phyloP scores from a whole-genome alignment of 1,140 invertebrate genomes.

The Camponotus vicinus region DNA sequence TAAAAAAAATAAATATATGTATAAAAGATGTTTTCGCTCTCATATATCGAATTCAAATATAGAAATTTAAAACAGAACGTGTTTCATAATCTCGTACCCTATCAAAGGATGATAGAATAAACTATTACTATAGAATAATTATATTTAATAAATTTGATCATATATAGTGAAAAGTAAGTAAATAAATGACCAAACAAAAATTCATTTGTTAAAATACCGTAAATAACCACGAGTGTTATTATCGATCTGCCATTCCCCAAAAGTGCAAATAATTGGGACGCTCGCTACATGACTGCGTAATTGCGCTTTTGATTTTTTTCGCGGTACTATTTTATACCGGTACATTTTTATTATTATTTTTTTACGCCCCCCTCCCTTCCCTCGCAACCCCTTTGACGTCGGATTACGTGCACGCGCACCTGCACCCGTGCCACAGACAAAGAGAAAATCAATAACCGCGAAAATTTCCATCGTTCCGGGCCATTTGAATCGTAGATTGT shows the following conservation, averaged over 20 bases:
- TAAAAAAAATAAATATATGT: neutral
- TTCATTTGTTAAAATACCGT: neutral
- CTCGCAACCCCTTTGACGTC: conserved; percentile 19
- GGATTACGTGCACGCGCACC: conserved; percentile 67
- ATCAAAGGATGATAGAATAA: neutral
- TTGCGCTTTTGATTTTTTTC: conserved; percentile 45
- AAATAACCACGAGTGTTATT: neutral
- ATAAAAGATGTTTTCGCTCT: neutral
- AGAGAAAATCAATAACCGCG: conserved; percentile 75
- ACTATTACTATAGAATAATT: neutral
- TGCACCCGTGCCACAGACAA: conserved; percentile 55
- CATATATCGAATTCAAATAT: neutral
- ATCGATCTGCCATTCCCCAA: conserved; percentile 4
- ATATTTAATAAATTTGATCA: neutral
- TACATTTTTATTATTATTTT: conserved; percentile 31
- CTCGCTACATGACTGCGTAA: neutral
- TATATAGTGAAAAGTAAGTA: conserved; percentile 11
- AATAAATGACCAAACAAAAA: neutral
- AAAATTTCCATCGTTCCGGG: conserved; percentile 78
- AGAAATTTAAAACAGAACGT: neutral
- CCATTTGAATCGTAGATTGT: conserved; percentile 76
- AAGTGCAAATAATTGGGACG: conserved; percentile 36
- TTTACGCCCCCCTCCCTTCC: conserved; percentile 6
- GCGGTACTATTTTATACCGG: conserved; percentile 41
- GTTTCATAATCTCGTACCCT: neutral